These are phyloP conservation scores for Cetoscarus ocellatus DNA, from an alignment of 2,797 vertebrate species.

Conservation along the genomic window DNA sequence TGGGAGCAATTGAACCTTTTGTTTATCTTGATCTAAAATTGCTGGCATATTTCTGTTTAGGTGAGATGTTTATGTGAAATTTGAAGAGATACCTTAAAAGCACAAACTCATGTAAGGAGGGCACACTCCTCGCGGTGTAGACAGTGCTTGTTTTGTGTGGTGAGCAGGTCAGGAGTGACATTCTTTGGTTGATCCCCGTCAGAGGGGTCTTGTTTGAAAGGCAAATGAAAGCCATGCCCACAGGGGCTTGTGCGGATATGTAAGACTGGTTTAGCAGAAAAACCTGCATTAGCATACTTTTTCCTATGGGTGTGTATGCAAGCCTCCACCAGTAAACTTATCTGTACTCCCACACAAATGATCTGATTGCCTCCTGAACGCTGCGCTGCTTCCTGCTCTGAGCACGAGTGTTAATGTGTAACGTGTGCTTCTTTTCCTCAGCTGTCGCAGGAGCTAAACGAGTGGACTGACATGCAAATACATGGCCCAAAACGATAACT, in stretches of 20 bases:
- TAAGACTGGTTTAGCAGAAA: conserved; percentile 45
- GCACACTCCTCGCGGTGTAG: conserved; percentile 26
- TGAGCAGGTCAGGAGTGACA: conserved; percentile 64
- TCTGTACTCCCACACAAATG: conserved; percentile 38
- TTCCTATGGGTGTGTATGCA: conserved; percentile 26
- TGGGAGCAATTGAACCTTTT: no score
- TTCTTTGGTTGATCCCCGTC: conserved; percentile 66
- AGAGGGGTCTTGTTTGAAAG: conserved; percentile 61
- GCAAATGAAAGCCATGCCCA: conserved; percentile 63
- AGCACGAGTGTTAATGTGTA: conserved; percentile 32
- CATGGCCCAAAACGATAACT: conserved; percentile 1
- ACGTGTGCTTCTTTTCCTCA: conserved; percentile 19
- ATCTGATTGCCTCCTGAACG: conserved; percentile 17
- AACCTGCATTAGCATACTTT: conserved; percentile 39
- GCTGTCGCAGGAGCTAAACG: not conserved
- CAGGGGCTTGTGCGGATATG: conserved; percentile 36
- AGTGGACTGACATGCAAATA: not conserved
- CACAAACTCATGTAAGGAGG: conserved; percentile 15
- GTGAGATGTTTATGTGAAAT: conserved; percentile 13
- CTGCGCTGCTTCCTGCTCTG: conserved; percentile 3
- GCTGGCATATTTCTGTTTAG: conserved; percentile 12
- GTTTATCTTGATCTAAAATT: not conserved
- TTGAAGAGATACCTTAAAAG: conserved; percentile 37
- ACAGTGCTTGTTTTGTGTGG: conserved; percentile 63
- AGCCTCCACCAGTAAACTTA: conserved; percentile 30